These are phyloP conservation scores for Meiosimyza decipiens DNA, from an alignment of 2,888 invertebrate species.

Conservation along the genomic window DNA sequence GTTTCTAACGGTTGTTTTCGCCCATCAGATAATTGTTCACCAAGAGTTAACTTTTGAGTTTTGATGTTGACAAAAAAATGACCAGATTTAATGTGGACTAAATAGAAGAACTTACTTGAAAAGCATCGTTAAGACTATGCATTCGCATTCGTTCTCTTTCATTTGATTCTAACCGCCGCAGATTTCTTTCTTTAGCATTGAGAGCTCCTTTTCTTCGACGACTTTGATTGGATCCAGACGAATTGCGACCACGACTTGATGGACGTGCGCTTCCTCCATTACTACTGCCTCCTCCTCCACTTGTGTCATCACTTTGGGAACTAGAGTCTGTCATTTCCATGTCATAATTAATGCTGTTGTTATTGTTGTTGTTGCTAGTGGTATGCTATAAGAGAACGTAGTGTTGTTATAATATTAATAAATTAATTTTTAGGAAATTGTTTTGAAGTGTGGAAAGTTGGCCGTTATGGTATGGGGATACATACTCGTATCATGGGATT, in stretches of 20 bases:
- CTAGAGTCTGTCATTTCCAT: conserved; percentile 67
- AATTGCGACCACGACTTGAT: conserved; percentile 59
- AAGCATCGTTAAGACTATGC: conserved; percentile 92
- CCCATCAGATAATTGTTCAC: neutral
- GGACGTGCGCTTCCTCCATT: conserved; percentile 61
- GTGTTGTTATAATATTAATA: neutral
- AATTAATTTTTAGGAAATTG: too few species aligned
- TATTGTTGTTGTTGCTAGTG: conserved; percentile 36
- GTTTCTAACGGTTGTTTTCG: neutral
- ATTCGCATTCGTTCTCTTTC: conserved; percentile 91
- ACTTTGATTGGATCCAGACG: conserved; percentile 59
- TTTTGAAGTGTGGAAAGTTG: too few species aligned
- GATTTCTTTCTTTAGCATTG: conserved; percentile 86
- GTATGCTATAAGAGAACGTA: conserved; percentile 51
- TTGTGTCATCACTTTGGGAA: conserved; percentile 67
- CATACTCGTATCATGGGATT: too few species aligned
- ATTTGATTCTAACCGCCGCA: conserved; percentile 88
- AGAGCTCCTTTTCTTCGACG: conserved; percentile 80
- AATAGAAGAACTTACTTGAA: conserved; percentile 73
- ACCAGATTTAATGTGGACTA: neutral
- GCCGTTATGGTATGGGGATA: too few species aligned
- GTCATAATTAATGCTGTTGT: conserved; percentile 61
- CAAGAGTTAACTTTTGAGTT: too few species aligned
- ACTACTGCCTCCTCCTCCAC: conserved; percentile 65
- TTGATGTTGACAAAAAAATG: too few species aligned